A percentile compares a stretch with the other conserved stretches of the same genome.
These are phyloP conservation scores for Artibeus lituratus DNA, from an alignment of 2,797 vertebrate genomes.

Conservation along the genomic window DNA sequence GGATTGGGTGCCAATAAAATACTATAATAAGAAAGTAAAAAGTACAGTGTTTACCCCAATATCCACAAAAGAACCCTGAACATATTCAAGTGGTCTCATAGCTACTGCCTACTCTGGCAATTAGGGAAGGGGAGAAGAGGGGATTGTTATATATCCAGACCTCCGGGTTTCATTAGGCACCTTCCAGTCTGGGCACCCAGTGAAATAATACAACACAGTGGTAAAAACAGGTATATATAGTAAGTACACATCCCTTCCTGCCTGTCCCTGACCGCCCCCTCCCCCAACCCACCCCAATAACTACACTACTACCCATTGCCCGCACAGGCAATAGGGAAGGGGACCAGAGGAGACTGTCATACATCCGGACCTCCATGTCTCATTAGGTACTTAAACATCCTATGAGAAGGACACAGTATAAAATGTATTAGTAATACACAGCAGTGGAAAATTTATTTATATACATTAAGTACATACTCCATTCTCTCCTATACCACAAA, in stretches of 20 bases:
- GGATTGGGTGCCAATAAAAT: neutral
- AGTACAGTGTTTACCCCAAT: neutral
- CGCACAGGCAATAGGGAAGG: neutral
- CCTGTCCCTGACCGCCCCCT: too few species aligned
- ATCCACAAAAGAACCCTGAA: neutral
- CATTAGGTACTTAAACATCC: neutral
- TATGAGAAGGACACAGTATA: neutral
- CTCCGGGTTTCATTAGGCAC: neutral
- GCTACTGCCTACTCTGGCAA: neutral
- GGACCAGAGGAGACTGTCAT: neutral
- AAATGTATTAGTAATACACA: slow-evolving; percentile 31
- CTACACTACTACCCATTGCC: neutral
- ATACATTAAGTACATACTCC: neutral
- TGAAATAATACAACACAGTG: neutral
- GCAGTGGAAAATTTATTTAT: slow-evolving; percentile 6
- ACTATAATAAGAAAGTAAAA: neutral
- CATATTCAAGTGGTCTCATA: neutral
- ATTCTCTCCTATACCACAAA: neutral
- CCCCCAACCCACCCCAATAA: neutral
- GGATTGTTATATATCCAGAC: slow-evolving; percentile 18
- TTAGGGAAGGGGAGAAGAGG: slow-evolving; percentile 18
- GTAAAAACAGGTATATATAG: neutral
- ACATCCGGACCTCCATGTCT: neutral
- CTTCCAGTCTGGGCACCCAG: neutral
- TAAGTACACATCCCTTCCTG: neutral